Base-by-base conservation (phyloP, 2,113 vertebrate species). In the Aptenodytes patagonicus region DNA sequence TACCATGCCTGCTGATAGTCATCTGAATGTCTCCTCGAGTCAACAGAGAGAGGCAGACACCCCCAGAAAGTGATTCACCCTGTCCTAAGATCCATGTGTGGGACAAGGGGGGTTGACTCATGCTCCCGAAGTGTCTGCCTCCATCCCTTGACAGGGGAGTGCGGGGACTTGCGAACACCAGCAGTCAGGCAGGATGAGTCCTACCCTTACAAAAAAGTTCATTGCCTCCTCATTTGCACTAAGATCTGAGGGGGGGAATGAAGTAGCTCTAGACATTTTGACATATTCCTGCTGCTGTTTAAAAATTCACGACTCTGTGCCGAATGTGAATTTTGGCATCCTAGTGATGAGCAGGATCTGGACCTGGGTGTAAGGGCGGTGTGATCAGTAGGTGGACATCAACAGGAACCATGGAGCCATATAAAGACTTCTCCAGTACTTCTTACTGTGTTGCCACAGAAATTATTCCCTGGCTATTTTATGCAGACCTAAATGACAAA, bases 21-120 rank as follows among this genome's bases (percentile, higher is more conserved):
- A 97, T 94, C 96, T 97, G 95, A 96, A 96, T n/a, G 1, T 93
- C 90, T 91, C 90, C 85, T 90, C 6, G 7, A 92, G 89, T 84
- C 87, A 89, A 46, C 68, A 92, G 76, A 83, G 75, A 94, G 78
- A 95, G 71, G 49, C 92, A 95, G 36, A 97, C 96, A 96, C 96
- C 96, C 75, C 96, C 96, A 95, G 92, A 96, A 95, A 93, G 93
- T 97, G 96, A 97, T 95, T 96, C 96, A 97, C 66, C 90, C 82
- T 73, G 90, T 94, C 95, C 93, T 93, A 94, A 97, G 92, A 96
- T 49, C 90, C 82, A 14, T 29, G 92, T 94, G 96, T 95, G 92
- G 96, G 95, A 96, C 96, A 96, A 79, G 78, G 65, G 90, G 82
- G 84, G 76, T n/a, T 97, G 96, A 97, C 92, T 97, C 95, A 97